Conservation (phyloP, 2,888 invertebrate genomes). For the Dioctria rufipes region DNA sequence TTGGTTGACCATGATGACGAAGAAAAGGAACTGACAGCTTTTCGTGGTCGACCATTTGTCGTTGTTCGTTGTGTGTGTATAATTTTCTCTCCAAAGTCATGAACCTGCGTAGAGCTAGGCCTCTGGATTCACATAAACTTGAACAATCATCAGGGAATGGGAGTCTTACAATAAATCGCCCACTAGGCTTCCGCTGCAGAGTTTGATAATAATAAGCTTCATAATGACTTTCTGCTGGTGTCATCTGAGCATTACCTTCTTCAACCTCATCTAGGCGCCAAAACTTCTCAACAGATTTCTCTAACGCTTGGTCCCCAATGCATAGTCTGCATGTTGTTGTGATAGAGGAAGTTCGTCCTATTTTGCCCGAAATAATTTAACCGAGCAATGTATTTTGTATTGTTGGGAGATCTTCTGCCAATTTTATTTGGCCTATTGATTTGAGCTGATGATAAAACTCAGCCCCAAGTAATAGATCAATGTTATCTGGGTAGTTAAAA, state of each 20-base stretch:
- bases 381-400: constrained; percentile 16
- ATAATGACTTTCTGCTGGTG: neutral
- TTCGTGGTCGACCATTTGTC: too few relatives aligned
- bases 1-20: too few relatives aligned
- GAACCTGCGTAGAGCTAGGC: neutral
- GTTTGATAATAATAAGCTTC: constrained; percentile 4
- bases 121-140: neutral
- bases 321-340: neutral
- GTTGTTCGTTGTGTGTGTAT: too few relatives aligned
- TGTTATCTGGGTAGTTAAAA: neutral
- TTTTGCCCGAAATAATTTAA: neutral
- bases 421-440: neutral
- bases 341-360: too few relatives aligned
- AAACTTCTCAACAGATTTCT: constrained; percentile 4
- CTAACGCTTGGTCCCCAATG: neutral
- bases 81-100: neutral
- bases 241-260: too few relatives aligned
- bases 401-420: neutral
- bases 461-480: constrained; percentile 22
- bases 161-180: neutral
- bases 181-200: neutral
- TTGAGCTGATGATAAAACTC: neutral
- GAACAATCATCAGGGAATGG: neutral
- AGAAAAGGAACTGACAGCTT: too few relatives aligned
- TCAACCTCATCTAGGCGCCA: constrained; percentile 4